Percentiles rank a stretch among this genome's conserved stretches.
These are phyloP conservation scores for Spondyliosoma cantharus DNA, from an alignment of 2,797 vertebrate genomes.

Conservation along the genomic window DNA sequence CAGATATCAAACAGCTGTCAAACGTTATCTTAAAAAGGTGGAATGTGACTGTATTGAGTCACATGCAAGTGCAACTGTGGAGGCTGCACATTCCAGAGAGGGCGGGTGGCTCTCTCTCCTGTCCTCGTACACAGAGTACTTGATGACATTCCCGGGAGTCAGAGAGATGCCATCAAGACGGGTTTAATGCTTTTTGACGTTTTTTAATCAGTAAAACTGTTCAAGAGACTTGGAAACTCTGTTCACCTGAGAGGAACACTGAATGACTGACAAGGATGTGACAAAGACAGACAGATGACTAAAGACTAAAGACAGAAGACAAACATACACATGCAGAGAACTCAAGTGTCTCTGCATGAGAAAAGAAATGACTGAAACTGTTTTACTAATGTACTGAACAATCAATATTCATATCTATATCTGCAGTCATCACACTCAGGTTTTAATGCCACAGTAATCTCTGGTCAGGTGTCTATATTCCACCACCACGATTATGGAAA, in stretches of 20 bases:
- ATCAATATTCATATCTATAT: neutral
- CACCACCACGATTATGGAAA: neutral
- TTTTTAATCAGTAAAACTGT: constrained; percentile 42
- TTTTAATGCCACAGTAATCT: too few species aligned
- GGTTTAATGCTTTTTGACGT: constrained; percentile 46
- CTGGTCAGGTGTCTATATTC: neutral
- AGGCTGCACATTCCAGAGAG: constrained; percentile 54
- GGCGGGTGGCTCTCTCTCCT: constrained; percentile 23
- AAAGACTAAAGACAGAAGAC: constrained; percentile 6
- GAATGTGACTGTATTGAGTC: constrained; percentile 30
- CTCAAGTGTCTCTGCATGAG: neutral
- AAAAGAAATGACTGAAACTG: neutral
- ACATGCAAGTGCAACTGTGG: constrained; percentile 26
- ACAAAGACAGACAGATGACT: constrained; percentile 42
- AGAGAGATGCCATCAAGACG: constrained; percentile 31
- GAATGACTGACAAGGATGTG: constrained; percentile 58
- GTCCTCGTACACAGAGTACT: neutral
- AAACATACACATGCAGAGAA: neutral
- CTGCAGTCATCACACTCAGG: too few species aligned
- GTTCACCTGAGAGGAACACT: constrained; percentile 50
- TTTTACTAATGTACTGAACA: neutral
- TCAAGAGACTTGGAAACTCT: constrained; percentile 35
- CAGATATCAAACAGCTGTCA: constrained; percentile 33
- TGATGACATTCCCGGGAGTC: constrained; percentile 49
- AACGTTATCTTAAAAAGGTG: constrained; percentile 48